Conservation (phyloP, 35 echinoderm and acorn worm genomes). For the Strongylocentrotus purpuratus region DNA sequence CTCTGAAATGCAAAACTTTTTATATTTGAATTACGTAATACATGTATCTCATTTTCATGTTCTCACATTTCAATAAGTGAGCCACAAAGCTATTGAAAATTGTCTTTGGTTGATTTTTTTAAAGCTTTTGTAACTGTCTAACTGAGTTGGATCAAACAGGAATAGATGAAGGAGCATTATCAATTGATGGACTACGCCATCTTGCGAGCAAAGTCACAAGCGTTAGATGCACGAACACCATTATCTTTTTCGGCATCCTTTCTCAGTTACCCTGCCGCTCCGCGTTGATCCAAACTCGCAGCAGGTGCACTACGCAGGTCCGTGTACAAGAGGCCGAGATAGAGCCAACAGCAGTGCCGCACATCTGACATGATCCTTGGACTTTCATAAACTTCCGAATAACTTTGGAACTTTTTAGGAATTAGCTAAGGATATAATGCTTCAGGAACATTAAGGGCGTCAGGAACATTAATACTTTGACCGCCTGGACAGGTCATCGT, state of each 20-base stretch:
- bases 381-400: not conserved
- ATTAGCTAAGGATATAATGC: not conserved
- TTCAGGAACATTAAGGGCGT: not conserved
- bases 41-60: no score
- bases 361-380: not conserved
- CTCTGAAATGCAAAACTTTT: no score
- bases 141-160: no score
- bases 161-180: no score
- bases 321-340: not conserved
- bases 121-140: no score
- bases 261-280: no score
- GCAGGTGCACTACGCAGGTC: not conserved
- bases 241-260: not conserved
- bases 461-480: not conserved
- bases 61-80: no score
- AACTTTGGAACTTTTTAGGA: constrained; percentile 3
- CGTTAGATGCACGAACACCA: not conserved
- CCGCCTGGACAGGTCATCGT: not conserved
- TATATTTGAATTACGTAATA: no score
- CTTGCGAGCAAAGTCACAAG: not conserved
- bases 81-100: no score
- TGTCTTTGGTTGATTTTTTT: no score
- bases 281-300: not conserved
- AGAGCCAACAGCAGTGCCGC: not conserved
- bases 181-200: not conserved